These are phyloP conservation scores for Synodontis membranacea DNA, from an alignment of 2,113 vertebrate genomes.

Conservation along the genomic window DNA sequence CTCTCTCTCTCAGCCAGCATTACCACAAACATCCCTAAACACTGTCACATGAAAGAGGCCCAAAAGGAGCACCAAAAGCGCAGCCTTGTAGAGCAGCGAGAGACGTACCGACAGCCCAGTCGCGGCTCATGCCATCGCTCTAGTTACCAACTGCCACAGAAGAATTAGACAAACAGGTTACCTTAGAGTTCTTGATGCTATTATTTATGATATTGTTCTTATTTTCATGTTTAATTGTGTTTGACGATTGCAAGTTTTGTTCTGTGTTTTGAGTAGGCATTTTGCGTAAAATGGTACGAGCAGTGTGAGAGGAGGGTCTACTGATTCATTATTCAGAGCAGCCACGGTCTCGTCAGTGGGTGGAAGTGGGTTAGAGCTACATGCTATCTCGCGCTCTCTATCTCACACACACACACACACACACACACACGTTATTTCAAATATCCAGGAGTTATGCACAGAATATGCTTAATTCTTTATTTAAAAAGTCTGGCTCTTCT, in stretches of 20 bases:
- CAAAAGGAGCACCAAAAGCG: background rate
- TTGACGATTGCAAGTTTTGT: slow-evolving; percentile 40
- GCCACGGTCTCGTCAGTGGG: slow-evolving; percentile 26
- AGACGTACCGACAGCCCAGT: background rate
- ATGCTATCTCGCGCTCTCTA: slow-evolving; percentile 42
- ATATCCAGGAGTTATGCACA: background rate
- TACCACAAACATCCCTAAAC: slow-evolving; percentile 64
- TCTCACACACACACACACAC: slow-evolving; percentile 56
- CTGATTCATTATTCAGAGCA: slow-evolving; percentile 51
- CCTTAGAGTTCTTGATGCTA: slow-evolving; percentile 44
- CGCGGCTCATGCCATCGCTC: background rate
- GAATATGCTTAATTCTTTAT: slow-evolving; percentile 31
- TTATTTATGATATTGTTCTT: slow-evolving; percentile 53
- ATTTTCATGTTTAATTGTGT: slow-evolving; percentile 33
- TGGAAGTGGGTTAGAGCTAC: slow-evolving; percentile 28
- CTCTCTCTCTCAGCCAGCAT: slow-evolving; percentile 60
- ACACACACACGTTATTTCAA: slow-evolving; percentile 21
- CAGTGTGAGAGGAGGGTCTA: slow-evolving; percentile 27
- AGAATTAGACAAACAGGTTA: slow-evolving; percentile 20
- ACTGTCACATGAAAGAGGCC: slow-evolving; percentile 64
- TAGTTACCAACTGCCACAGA: slow-evolving; percentile 13
- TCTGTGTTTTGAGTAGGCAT: slow-evolving; percentile 31
- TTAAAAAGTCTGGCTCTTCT: slow-evolving; percentile 19
- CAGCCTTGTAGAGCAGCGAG: background rate
- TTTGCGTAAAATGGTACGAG: slow-evolving; percentile 6